Conservation (phyloP, 2,888 invertebrate genomes). For the Nomada goodeniana region DNA sequence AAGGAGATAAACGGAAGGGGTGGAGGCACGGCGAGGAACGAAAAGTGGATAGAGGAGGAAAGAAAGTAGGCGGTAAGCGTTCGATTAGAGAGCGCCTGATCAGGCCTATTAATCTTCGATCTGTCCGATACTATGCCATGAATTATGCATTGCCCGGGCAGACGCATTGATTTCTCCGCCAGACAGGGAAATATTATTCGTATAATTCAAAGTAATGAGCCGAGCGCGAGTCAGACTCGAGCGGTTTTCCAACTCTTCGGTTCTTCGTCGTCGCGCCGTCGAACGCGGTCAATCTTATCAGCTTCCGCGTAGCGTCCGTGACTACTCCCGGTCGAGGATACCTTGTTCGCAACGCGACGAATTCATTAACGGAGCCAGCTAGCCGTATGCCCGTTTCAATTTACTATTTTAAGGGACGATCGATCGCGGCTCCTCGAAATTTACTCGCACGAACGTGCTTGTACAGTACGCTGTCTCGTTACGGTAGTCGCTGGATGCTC, state of each 20-base stretch:
- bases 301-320: not conserved
- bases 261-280: conserved; percentile 4
- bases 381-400: not conserved
- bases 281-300: conserved; percentile 2
- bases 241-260: conserved; percentile 38
- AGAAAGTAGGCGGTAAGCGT: conserved; percentile 64
- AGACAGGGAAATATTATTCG: conserved; percentile 81
- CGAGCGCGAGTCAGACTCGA: conserved; percentile 51
- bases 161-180: conserved; percentile 81
- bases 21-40: not conserved
- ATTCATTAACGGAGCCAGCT: not conserved
- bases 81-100: conserved; percentile 79
- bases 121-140: conserved; percentile 78
- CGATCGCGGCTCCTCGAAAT: no score
- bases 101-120: conserved; percentile 80
- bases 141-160: conserved; percentile 80
- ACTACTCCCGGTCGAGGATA: no score
- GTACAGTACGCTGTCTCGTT: no score
- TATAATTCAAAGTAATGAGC: conserved; percentile 83
- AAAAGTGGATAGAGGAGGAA: not conserved
- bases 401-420: not conserved
- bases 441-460: no score
- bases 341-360: conserved; percentile 3
- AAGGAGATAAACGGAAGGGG: conserved; percentile 39
- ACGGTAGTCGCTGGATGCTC: no score